Conservation (phyloP, 2,888 invertebrate genomes). For the Sycophila texana region DNA sequence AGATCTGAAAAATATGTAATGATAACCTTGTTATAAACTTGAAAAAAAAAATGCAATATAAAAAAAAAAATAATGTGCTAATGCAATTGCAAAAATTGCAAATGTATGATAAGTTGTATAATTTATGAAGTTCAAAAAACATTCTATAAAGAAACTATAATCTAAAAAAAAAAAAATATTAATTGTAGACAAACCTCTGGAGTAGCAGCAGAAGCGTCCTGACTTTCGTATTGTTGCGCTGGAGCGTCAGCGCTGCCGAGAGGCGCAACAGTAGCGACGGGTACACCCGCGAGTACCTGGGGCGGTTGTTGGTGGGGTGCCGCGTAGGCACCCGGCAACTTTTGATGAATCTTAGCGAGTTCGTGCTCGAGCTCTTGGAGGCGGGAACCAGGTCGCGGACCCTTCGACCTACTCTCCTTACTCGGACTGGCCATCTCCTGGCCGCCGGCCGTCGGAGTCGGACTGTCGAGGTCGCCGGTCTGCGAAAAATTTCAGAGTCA, state of each 20-base stretch:
- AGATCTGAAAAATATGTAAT: no score
- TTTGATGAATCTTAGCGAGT: conserved; percentile 75
- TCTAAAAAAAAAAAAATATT: not conserved
- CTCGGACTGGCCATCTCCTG: conserved; percentile 71
- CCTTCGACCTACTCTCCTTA: conserved; percentile 69
- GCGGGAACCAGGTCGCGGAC: conserved; percentile 70
- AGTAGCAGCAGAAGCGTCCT: conserved; percentile 59
- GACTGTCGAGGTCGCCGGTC: conserved; percentile 65
- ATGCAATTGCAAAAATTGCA: no score
- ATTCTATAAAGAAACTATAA: not conserved
- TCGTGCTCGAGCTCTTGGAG: conserved; percentile 74
- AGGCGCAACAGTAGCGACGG: conserved; percentile 66
- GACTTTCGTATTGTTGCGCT: conserved; percentile 65
- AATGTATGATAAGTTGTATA: not conserved
- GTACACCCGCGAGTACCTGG: conserved; percentile 61
- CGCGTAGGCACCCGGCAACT: conserved; percentile 61
- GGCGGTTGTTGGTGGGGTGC: conserved; percentile 59
- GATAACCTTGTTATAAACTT: no score
- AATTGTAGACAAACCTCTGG: conserved; percentile 42
- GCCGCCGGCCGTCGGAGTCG: conserved; percentile 59
- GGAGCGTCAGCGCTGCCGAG: conserved; percentile 61
- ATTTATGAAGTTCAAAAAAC: not conserved
- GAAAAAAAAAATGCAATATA: no score
- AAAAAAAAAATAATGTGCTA: no score
- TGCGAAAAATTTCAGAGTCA: conserved; percentile 20